These are phyloP conservation scores for Papilio elwesi DNA, from an alignment of 2,888 invertebrate species.

Conservation along the genomic window DNA sequence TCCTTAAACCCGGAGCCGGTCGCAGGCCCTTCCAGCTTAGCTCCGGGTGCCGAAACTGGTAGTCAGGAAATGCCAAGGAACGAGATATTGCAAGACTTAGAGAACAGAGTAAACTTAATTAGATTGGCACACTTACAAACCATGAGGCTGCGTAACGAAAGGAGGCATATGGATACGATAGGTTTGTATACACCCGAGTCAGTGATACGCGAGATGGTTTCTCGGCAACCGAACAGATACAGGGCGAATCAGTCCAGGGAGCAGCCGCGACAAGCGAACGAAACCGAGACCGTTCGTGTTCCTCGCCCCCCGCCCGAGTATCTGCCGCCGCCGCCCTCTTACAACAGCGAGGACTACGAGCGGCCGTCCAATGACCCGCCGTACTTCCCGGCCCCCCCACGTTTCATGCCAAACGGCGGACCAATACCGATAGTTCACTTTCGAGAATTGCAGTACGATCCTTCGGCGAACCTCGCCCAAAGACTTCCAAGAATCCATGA, in stretches of 20 bases:
- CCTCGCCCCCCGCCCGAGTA: slow-evolving; percentile 54
- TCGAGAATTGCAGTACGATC: slow-evolving; percentile 79
- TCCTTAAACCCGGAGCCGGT: slow-evolving; percentile 61
- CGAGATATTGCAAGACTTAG: slow-evolving; percentile 62
- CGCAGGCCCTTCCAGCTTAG: slow-evolving; percentile 63
- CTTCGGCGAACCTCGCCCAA: slow-evolving; percentile 55
- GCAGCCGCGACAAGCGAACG: slow-evolving; percentile 45
- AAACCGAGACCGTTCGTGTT: slow-evolving; percentile 50
- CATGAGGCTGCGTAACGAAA: slow-evolving; percentile 70
- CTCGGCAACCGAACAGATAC: slow-evolving; percentile 56
- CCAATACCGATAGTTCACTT: slow-evolving; percentile 85
- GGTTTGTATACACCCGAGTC: slow-evolving; percentile 75
- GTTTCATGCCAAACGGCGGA: slow-evolving; percentile 57
- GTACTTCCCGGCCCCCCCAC: background rate
- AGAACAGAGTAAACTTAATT: slow-evolving; percentile 71
- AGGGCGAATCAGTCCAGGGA: slow-evolving; percentile 57
- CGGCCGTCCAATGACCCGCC: background rate
- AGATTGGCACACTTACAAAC: slow-evolving; percentile 76
- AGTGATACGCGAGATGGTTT: slow-evolving; percentile 70
- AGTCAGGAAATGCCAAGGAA: slow-evolving; percentile 48
- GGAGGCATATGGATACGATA: slow-evolving; percentile 73
- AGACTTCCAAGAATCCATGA: slow-evolving; percentile 74
- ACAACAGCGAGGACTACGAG: background rate
- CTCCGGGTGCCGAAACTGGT: slow-evolving; percentile 48
- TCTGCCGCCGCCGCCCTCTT: background rate